These are phyloP conservation scores for Squalus acanthias DNA, from an alignment of 2,797 vertebrate species.

Conservation along the genomic window DNA sequence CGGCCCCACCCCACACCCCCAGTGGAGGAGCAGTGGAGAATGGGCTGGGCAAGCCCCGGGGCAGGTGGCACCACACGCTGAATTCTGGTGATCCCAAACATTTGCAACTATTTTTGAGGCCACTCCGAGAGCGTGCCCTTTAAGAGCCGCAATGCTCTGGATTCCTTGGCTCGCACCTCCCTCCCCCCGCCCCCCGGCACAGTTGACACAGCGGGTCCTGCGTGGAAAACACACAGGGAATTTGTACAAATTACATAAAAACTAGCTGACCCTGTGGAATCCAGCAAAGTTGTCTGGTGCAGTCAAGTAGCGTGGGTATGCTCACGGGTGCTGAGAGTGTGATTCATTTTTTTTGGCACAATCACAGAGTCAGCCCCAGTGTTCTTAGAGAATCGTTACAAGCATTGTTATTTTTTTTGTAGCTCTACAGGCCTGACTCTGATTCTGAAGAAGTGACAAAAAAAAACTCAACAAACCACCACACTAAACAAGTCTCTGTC, in stretches of 20 bases:
- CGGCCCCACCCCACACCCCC: background rate
- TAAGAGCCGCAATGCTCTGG: background rate
- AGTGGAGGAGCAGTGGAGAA: background rate
- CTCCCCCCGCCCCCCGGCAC: background rate
- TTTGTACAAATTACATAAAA: background rate
- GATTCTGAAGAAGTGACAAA: slow-evolving; percentile 10
- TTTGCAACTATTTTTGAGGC: background rate
- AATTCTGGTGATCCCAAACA: background rate
- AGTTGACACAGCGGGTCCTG: background rate
- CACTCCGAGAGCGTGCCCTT: background rate
- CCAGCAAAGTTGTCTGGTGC: background rate
- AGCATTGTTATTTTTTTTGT: background rate
- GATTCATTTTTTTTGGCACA: background rate
- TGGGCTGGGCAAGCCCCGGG: background rate
- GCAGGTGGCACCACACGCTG: background rate
- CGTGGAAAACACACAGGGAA: background rate
- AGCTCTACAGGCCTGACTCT: background rate
- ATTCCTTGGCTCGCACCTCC: background rate
- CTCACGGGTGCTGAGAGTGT: background rate
- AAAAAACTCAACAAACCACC: background rate
- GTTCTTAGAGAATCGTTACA: background rate
- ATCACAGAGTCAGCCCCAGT: background rate
- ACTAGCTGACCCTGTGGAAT: background rate
- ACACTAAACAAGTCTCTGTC: background rate
- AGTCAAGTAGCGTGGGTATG: background rate